Evolutionary conservation across 2,797 vertebrate genomes (phyloP), one percentile per base, ranked within the genome.

Genomic region (Myotis findleyi): DNA sequence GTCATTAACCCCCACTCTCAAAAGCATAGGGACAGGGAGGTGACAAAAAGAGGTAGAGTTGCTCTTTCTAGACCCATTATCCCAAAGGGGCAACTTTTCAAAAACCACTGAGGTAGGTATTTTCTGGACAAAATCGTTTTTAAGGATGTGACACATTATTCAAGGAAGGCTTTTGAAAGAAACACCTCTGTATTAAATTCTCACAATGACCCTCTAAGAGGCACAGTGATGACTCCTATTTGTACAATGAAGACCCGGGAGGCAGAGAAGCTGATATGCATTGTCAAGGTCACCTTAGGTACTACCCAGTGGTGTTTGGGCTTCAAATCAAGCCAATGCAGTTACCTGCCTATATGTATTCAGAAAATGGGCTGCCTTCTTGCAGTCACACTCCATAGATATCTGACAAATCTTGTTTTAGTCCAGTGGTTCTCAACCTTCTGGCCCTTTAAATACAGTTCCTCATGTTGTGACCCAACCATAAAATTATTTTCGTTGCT

Each of bases 341-440:
- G 4, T 55, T 16, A 53, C 21, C 49, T 23, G n/a, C 59, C 21
- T 62, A 27, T 10, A 6, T 2, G 2, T 7, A 51, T 33, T 25
- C 2, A 1, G 44, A 30, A 38, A 68, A 33, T 1, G 2, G 4
- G 21, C 44, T 59, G 2, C 10, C 0, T 44, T 7, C 30, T 47
- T n/a, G 4, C 6, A 71, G 33, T 41, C 27, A 20, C 1, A 44
- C 6, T 41, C 33, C 23, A 6, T 13, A 18, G 8, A 17, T 59
- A 27, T 14, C 11, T 11, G 51, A 6, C 5, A 69, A 30, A 69
- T 4, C 7, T 17, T 4, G 6, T 23, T 62, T 64, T 10, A 68
- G 12, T 38, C n/a, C 7, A 1, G 38, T 38, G 38, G 38, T 38
- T 38, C 38, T 38, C 38, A 38, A 38, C 38, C 38, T 38, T 38